Conservation (phyloP, 2,888 invertebrate species). For the Ectropis crepuscularia region DNA sequence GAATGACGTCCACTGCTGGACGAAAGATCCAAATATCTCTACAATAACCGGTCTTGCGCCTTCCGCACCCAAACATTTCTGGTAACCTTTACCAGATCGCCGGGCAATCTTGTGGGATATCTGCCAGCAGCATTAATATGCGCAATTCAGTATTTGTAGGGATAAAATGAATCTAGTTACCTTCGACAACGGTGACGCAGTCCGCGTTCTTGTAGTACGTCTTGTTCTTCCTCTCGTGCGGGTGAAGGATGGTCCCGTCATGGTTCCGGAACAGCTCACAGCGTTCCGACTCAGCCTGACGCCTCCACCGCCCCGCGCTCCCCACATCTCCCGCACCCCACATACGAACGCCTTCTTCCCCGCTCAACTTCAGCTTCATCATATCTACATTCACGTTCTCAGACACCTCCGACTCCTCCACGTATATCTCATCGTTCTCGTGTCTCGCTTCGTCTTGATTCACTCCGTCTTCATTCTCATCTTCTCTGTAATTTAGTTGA, state of each 20-base stretch:
- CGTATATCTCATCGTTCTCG: slow-evolving; percentile 49
- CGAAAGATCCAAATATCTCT: too few relatives aligned
- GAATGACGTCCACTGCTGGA: too few relatives aligned
- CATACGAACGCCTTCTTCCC: slow-evolving; percentile 35
- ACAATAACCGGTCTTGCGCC: too few relatives aligned
- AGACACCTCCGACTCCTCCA: slow-evolving; percentile 47
- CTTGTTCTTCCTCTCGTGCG: slow-evolving; percentile 54
- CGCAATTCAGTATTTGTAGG: too few relatives aligned
- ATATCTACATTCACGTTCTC: slow-evolving; percentile 51
- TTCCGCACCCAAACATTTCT: too few relatives aligned
- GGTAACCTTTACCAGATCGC: too few relatives aligned
- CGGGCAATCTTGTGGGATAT: too few relatives aligned
- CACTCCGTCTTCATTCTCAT: slow-evolving; percentile 50
- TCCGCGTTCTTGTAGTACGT: slow-evolving; percentile 65
- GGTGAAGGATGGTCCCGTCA: slow-evolving; percentile 57
- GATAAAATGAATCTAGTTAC: slow-evolving; percentile 56
- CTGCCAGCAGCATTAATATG: too few relatives aligned
- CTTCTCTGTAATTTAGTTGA: too few relatives aligned
- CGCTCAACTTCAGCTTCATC: slow-evolving; percentile 37
- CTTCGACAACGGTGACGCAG: slow-evolving; percentile 67
- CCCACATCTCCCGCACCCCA: slow-evolving; percentile 40
- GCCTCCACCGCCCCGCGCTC: too few relatives aligned
- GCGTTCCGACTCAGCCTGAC: slow-evolving; percentile 25
- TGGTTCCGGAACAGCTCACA: slow-evolving; percentile 4
- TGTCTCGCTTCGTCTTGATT: slow-evolving; percentile 46